Conservation (phyloP, 2,113 vertebrate genomes). For the Tautogolabrus adspersus region DNA sequence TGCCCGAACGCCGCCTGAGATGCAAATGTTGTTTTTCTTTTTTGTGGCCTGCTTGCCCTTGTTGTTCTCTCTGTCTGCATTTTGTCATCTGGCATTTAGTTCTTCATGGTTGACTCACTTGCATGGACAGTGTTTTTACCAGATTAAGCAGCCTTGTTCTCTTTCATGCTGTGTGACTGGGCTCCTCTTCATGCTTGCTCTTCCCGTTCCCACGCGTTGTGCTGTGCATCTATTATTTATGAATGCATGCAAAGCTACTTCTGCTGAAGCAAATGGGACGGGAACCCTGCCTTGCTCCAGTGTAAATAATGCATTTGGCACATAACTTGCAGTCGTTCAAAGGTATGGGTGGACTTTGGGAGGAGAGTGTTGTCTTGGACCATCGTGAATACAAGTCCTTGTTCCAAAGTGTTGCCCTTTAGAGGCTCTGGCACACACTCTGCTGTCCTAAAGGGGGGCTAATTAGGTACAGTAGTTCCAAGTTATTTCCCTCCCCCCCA, state of each 20-base stretch:
- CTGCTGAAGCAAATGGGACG: constrained; percentile 79
- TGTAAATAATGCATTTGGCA: constrained; percentile 83
- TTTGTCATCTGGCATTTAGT: constrained; percentile 64
- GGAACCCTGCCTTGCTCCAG: constrained; percentile 70
- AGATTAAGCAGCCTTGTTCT: constrained; percentile 63
- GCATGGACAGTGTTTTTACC: constrained; percentile 45
- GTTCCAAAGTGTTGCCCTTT: constrained; percentile 55
- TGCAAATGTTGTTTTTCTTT: constrained; percentile 61
- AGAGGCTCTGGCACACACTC: constrained; percentile 41
- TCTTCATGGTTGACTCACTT: constrained; percentile 54
- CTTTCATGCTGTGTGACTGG: constrained; percentile 62
- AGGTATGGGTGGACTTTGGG: constrained; percentile 49
- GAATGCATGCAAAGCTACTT: constrained; percentile 80
- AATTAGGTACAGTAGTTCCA: constrained; percentile 56
- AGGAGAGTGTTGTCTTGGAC: constrained; percentile 29
- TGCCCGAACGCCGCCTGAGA: constrained; percentile 53
- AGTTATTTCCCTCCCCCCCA: constrained; percentile 46
- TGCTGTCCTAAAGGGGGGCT: constrained; percentile 55
- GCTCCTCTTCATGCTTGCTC: constrained; percentile 54
- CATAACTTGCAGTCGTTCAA: constrained; percentile 57
- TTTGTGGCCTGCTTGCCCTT: constrained; percentile 24
- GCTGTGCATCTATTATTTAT: constrained; percentile 81
- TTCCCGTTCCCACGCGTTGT: constrained; percentile 58
- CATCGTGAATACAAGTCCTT: constrained; percentile 23
- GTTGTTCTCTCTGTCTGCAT: constrained; percentile 53